Conservation (phyloP, 1,140 invertebrate genomes). For the Augochlora pura region DNA sequence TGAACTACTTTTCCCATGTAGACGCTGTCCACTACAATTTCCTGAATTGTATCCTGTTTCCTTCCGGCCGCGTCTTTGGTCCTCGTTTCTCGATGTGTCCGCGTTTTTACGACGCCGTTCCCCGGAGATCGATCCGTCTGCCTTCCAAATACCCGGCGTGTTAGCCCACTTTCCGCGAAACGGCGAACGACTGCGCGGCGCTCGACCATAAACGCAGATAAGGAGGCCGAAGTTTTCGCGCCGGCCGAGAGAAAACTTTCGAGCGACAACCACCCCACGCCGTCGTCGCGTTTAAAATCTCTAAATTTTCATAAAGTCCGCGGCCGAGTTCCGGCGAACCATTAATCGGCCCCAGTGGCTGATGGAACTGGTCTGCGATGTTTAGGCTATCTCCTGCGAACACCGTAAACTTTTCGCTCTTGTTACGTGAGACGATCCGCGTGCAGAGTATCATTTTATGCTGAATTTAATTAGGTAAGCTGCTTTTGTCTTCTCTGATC, state of each 20-base stretch:
- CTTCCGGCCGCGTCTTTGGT: background rate
- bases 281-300: conserved; percentile 67
- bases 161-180: conserved; percentile 65
- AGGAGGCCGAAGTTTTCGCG: conserved; percentile 63
- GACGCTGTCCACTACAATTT: conserved; percentile 63
- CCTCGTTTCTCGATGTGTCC: background rate
- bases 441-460: too few species aligned
- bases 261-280: conserved; percentile 34
- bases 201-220: conserved; percentile 71
- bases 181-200: conserved; percentile 32
- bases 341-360: conserved; percentile 55
- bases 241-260: conserved; percentile 53
- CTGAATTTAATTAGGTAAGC: too few species aligned
- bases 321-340: conserved; percentile 26
- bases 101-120: conserved; percentile 49
- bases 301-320: conserved; percentile 69
- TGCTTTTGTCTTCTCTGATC: too few species aligned
- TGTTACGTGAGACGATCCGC: too few species aligned
- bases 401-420: too few species aligned
- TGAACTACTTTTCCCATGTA: conserved; percentile 44
- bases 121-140: conserved; percentile 51
- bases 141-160: conserved; percentile 59
- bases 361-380: conserved; percentile 16
- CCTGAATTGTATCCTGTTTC: conserved; percentile 56
- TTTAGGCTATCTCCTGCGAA: too few species aligned